Conservation (phyloP, 2,888 invertebrate genomes). For the Tenthredo distinguenda region DNA sequence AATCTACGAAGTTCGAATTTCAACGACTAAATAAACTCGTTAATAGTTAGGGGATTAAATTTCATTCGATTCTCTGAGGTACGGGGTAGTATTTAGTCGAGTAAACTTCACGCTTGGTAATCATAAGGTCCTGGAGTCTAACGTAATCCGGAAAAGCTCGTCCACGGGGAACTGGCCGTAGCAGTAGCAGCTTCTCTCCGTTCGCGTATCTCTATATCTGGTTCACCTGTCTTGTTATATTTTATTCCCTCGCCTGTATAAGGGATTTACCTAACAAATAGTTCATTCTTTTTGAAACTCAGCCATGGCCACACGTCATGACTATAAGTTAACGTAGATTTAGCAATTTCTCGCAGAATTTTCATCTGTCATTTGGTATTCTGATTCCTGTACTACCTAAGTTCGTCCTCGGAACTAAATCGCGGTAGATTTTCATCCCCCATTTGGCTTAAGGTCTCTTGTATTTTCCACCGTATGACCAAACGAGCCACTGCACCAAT, state of each 20-base stretch:
- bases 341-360: not conserved
- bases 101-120: not conserved
- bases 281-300: not conserved
- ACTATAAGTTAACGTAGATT: too few relatives aligned
- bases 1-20: not conserved
- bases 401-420: not conserved
- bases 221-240: not conserved
- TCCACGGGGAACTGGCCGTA: not conserved
- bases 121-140: not conserved
- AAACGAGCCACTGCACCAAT: not conserved
- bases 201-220: not conserved
- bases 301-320: not conserved
- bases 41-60: not conserved
- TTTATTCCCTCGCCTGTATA: not conserved
- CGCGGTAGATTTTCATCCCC: slow-evolving; percentile 12
- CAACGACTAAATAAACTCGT: not conserved
- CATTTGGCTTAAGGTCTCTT: not conserved
- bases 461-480: slow-evolving; percentile 7
- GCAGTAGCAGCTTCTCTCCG: not conserved
- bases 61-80: not conserved
- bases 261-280: not conserved
- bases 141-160: not conserved
- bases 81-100: not conserved
- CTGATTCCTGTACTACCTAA: not conserved
- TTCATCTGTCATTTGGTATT: not conserved